These are phyloP conservation scores for Epinephelus cyanopodus DNA, from an alignment of 2,113 vertebrate species.

Conservation along the genomic window DNA sequence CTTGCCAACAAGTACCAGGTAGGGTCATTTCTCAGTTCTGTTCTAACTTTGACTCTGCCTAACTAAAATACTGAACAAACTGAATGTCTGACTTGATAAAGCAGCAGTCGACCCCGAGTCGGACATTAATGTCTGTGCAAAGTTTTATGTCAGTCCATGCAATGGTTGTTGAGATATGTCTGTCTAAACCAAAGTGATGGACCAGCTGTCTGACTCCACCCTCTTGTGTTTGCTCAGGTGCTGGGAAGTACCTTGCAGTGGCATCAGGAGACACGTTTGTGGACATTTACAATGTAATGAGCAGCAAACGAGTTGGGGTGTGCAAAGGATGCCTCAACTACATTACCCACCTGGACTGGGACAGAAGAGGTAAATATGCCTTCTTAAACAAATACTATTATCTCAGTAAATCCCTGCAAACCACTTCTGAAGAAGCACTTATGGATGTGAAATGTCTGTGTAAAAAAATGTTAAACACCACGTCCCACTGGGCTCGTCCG, in stretches of 20 bases:
- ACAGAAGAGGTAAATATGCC: slow-evolving; percentile 88
- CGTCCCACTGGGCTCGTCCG: slow-evolving; percentile 28
- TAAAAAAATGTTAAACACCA: slow-evolving; percentile 1
- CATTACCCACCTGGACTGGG: slow-evolving; percentile 98
- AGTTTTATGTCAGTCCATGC: background rate
- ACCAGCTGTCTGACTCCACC: background rate
- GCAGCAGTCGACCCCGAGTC: background rate
- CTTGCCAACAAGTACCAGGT: no score
- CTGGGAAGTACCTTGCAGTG: slow-evolving; percentile 96
- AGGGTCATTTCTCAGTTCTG: no score
- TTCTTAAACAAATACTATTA: background rate
- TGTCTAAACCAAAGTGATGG: background rate
- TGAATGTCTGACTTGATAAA: background rate
- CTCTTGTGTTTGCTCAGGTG: slow-evolving; percentile 82
- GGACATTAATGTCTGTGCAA: background rate
- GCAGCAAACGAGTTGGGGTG: slow-evolving; percentile 96
- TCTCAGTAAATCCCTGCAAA: slow-evolving; percentile 3
- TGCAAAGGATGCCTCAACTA: slow-evolving; percentile 96
- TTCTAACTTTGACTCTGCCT: no score
- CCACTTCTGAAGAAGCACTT: background rate
- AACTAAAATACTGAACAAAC: background rate
- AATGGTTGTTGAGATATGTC: background rate
- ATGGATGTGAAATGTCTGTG: slow-evolving; percentile 1
- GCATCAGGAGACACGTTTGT: slow-evolving; percentile 96
- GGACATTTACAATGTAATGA: slow-evolving; percentile 98